Evolutionary conservation across 2,888 invertebrate genomes (phyloP).

Genomic region (Sympetrum striolatum): DNA sequence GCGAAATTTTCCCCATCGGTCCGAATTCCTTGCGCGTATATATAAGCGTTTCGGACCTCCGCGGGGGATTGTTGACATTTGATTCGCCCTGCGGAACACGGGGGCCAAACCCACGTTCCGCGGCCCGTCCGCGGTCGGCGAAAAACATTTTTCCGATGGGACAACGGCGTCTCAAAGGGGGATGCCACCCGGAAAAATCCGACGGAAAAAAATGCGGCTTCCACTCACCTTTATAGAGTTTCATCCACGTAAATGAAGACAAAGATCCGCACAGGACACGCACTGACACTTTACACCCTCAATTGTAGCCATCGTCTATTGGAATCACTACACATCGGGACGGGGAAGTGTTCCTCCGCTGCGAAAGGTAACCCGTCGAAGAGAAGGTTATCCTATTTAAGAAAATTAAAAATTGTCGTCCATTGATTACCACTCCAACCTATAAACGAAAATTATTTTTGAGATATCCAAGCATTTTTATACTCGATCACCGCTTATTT

Average conservation of each 20-base stretch:
- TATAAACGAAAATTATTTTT: not conserved
- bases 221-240: not conserved
- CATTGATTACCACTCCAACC: not conserved
- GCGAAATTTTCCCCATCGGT: not conserved
- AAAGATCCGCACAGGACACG: not conserved
- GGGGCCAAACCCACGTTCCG: not conserved
- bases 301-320: not conserved
- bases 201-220: not conserved
- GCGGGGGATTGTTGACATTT: not conserved
- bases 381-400: not conserved
- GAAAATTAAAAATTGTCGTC: not conserved
- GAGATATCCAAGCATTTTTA: not conserved
- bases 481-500: not conserved
- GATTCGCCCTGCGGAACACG: not conserved
- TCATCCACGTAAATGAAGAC: not conserved
- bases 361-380: not conserved
- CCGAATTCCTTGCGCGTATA: not conserved
- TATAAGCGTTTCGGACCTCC: not conserved
- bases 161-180: not conserved
- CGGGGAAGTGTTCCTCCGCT: not conserved
- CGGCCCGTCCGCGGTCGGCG: not conserved
- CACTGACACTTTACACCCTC: not conserved
- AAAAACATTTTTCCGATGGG: not conserved
- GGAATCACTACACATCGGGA: not conserved
- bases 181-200: not conserved